Base-by-base conservation (phyloP, 1,140 invertebrate genomes). In the Drosophila lowei region DNA sequence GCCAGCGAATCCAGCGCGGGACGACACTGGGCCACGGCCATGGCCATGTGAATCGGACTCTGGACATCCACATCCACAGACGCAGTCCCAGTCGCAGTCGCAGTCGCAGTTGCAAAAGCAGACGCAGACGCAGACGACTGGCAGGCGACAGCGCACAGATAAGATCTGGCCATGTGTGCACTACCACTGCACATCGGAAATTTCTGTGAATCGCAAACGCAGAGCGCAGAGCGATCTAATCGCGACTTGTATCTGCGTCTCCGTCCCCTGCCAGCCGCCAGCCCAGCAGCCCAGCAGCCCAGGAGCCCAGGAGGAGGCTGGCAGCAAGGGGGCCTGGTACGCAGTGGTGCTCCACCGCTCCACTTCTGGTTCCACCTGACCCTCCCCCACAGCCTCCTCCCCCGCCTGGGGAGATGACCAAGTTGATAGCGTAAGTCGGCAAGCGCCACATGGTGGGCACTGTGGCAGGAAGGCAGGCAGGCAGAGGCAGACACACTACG, bases 121-220 rank as follows among this genome's bases (percentile, higher is more conserved):
- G 47, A n/a, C 13, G 50, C 28, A 52, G 53, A 50, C 56, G 57
- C 65, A 71, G 72, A 66, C 77, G 61, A 75, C 44, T 61, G 65
- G 42, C 77, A 76, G 72, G 55, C 64, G 25, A 57, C 68, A 72
- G 67, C 62, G 67, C 43, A 25, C 77, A 72, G 77, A 80, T 80
- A 80, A 80, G 77, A 80, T 80, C 77, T 71, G 66, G 50, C 78
- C 81, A 88, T 83, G 84, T 88, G 81, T 61, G 43, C 74, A 68
- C 65, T 18, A 42, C 21, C 60, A 63, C 57, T 62, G 15, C 44
- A 56, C 43, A 42, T 64, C 74, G 77, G 71, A 85, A 83, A 86
- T 86, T 86, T 79, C 77, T 83, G 76, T 86, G 83, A 86, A 86
- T 78, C 76, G 79, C 76, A 63, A 75, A 63, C 61, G 62, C 63